A percentile compares a stretch with the other conserved stretches of the same genome.
Evolutionary conservation across 2,888 invertebrate species (phyloP).

Genomic region (Eupithecia exiguata): DNA sequence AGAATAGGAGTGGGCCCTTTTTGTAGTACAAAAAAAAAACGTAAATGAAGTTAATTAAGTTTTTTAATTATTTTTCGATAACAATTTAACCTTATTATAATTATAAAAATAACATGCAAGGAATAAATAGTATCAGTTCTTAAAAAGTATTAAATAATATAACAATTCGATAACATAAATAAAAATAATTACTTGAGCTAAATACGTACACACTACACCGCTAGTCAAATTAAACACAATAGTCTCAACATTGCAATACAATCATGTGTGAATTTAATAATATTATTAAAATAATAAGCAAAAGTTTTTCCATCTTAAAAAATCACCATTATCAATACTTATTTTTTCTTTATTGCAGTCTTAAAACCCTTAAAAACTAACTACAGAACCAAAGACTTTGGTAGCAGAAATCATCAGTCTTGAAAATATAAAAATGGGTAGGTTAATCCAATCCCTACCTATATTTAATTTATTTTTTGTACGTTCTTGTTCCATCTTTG

Average conservation of each 20-base stretch:
- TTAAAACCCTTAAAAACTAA: neutral
- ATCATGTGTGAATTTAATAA: neutral
- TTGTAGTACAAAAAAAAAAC: neutral
- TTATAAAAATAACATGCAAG: neutral
- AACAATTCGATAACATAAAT: neutral
- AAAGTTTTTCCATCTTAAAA: neutral
- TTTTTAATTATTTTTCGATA: neutral
- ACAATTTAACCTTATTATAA: neutral
- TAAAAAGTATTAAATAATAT: neutral
- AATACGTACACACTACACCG: neutral
- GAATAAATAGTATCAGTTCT: neutral
- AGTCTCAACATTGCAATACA: neutral
- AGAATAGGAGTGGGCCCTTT: too few relatives aligned
- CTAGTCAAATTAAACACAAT: neutral
- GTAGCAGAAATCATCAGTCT: conserved; percentile 8
- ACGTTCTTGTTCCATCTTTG: neutral
- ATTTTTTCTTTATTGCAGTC: neutral
- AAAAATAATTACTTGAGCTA: neutral
- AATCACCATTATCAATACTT: neutral
- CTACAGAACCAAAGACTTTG: conserved; percentile 17
- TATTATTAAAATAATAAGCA: neutral
- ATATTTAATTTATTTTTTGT: neutral
- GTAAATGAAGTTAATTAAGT: neutral
- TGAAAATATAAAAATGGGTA: neutral
- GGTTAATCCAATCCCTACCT: neutral